These are phyloP conservation scores for Tragelaphus oryx DNA, from an alignment of 2,797 vertebrate species.

Conservation along the genomic window DNA sequence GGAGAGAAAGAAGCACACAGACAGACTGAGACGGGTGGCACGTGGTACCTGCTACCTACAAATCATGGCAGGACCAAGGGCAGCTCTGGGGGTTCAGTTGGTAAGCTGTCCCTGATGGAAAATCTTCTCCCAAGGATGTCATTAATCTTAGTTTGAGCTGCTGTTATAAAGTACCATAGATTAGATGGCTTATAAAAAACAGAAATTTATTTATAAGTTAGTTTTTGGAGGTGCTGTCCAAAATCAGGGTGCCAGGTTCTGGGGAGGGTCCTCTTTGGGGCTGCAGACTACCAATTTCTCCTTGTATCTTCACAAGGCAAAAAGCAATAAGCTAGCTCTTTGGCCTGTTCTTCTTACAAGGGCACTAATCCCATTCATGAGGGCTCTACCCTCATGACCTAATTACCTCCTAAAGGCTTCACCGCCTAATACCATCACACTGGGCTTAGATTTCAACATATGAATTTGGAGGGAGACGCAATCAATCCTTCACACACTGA, in stretches of 20 bases:
- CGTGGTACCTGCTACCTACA: neutral
- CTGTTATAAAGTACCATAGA: neutral
- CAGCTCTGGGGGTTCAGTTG: neutral
- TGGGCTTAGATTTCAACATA: neutral
- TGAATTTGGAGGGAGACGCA: neutral
- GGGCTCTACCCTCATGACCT: neutral
- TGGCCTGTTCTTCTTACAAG: neutral
- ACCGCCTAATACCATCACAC: neutral
- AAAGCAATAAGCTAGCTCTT: neutral
- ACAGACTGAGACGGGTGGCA: neutral
- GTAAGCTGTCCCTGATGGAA: neutral
- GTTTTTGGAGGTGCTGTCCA: neutral
- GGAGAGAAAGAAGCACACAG: neutral
- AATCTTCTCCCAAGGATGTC: neutral
- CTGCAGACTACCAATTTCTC: neutral
- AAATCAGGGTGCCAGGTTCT: neutral
- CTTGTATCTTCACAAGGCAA: neutral
- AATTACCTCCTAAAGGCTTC: neutral
- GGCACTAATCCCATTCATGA: neutral
- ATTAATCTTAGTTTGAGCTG: neutral
- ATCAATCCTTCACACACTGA: neutral
- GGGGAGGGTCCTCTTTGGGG: neutral
- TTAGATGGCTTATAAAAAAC: neutral
- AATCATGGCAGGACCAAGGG: neutral
- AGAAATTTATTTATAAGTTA: neutral